phyloP scores from a whole-genome alignment of 2,888 invertebrate species.

The Eretmocerus hayati region DNA sequence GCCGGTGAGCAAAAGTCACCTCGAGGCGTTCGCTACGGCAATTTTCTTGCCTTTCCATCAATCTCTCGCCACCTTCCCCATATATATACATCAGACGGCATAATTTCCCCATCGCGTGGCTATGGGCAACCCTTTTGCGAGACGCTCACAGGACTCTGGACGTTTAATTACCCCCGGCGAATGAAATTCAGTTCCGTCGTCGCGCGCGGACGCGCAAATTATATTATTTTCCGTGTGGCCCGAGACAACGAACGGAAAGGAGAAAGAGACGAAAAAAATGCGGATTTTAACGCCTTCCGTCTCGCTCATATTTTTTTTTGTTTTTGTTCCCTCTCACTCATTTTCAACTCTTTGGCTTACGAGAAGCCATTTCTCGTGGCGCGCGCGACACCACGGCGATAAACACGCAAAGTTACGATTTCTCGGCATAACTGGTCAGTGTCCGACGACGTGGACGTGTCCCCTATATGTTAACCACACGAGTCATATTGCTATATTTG shows the following conservation, averaged over 20 bases:
- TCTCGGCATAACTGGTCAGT: slow-evolving; percentile 35
- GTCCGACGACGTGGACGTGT: slow-evolving; percentile 12
- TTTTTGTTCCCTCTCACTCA: too few species aligned
- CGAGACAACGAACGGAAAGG: not conserved
- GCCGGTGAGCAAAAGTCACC: too few species aligned
- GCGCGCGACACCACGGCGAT: slow-evolving; percentile 29
- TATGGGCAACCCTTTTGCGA: slow-evolving; percentile 7
- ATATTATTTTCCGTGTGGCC: slow-evolving; percentile 9
- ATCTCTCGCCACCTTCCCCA: slow-evolving; percentile 4
- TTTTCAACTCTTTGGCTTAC: too few species aligned
- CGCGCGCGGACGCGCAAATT: slow-evolving; percentile 14
- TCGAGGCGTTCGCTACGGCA: not conserved
- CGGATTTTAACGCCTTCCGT: slow-evolving; percentile 41
- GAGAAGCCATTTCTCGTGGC: slow-evolving; percentile 38
- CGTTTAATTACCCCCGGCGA: slow-evolving; percentile 24
- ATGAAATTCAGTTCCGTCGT: slow-evolving; percentile 21
- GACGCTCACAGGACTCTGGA: too few species aligned
- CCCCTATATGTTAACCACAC: slow-evolving; percentile 6
- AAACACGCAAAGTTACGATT: slow-evolving; percentile 47
- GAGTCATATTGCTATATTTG: not conserved
- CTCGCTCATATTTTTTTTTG: too few species aligned
- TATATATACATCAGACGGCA: too few species aligned
- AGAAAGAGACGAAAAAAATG: slow-evolving; percentile 22
- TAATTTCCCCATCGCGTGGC: slow-evolving; percentile 15
- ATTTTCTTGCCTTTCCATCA: slow-evolving; percentile 12